Conservation (phyloP, 2,113 vertebrate species). For the Pungitius pungitius region DNA sequence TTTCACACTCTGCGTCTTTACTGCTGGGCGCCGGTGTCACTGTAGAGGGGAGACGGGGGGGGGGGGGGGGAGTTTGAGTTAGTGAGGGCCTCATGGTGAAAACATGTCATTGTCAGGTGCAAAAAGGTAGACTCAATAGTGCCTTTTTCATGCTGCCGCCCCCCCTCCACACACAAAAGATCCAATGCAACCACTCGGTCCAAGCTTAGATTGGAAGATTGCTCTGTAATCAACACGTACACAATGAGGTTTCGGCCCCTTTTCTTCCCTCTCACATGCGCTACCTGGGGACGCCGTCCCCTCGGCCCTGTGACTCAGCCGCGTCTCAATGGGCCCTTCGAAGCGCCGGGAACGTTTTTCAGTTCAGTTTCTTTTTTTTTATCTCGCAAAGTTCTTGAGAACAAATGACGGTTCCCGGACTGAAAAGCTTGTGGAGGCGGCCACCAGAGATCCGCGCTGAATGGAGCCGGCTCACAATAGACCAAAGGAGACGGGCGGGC, state of each 20-base stretch:
- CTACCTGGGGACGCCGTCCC: conserved; percentile 73
- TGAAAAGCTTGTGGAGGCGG: conserved; percentile 64
- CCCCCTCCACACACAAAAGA: conserved; percentile 59
- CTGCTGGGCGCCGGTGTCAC: conserved; percentile 24
- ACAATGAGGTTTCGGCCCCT: conserved; percentile 70
- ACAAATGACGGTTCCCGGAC: conserved; percentile 62
- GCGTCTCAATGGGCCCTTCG: conserved; percentile 62
- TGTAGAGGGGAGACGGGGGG: conserved; percentile 2
- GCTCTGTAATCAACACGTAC: conserved; percentile 75
- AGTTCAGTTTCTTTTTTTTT: conserved; percentile 74
- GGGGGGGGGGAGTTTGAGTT: background rate
- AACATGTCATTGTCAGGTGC: conserved; percentile 66
- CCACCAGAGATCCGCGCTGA: conserved; percentile 72
- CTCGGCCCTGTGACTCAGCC: conserved; percentile 68
- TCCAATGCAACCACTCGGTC: conserved; percentile 57
- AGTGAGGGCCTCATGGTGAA: conserved; percentile 49
- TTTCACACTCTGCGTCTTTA: conserved; percentile 22
- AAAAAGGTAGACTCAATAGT: conserved; percentile 63
- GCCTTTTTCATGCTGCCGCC: conserved; percentile 24
- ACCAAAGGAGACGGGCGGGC: conserved; percentile 28
- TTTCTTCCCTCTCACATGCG: conserved; percentile 68
- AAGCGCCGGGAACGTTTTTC: conserved; percentile 46
- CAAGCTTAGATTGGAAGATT: conserved; percentile 77
- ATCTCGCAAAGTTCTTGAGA: conserved; percentile 68
- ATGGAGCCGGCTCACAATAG: conserved; percentile 60